phyloP scores from a whole-genome alignment of 2,797 vertebrate genomes.

The Channa striata region DNA sequence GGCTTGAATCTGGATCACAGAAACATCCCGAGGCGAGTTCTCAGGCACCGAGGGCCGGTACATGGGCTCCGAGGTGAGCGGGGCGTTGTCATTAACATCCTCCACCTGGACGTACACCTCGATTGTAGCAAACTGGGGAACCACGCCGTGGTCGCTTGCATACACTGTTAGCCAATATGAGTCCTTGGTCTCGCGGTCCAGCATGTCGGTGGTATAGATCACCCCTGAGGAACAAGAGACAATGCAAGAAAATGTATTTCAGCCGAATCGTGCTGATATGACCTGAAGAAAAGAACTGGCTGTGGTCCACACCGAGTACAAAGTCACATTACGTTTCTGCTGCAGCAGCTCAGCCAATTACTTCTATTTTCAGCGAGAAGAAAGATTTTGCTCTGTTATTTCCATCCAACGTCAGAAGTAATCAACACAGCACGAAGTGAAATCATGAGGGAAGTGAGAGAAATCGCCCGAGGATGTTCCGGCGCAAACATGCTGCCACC shows the following conservation, averaged over 20 bases:
- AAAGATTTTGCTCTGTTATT: not conserved
- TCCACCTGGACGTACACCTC: conserved; percentile 95
- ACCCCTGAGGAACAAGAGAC: conserved; percentile 81
- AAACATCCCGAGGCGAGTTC: conserved; percentile 93
- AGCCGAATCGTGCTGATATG: not conserved
- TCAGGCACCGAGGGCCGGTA: conserved; percentile 90
- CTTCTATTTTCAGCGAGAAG: not conserved
- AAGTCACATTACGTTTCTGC: not conserved
- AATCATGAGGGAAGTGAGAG: not conserved
- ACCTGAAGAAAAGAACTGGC: not conserved
- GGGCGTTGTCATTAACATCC: conserved; percentile 96
- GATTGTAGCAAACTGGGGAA: conserved; percentile 91
- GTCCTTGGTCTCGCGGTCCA: conserved; percentile 94
- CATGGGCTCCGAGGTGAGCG: conserved; percentile 92
- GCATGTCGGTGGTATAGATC: conserved; percentile 92
- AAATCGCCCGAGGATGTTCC: conserved; percentile 1
- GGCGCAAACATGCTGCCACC: not conserved
- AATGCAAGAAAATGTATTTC: not conserved
- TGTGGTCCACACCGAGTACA: not conserved
- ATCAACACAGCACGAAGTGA: not conserved
- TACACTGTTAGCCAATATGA: conserved; percentile 97
- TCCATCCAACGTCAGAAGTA: not conserved
- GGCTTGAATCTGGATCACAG: conserved; percentile 94
- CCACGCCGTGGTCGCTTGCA: conserved; percentile 92
- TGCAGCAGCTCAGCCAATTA: not conserved